These are phyloP conservation scores for Standfussiana lucernea DNA, from an alignment of 2,888 invertebrate species.

Conservation along the genomic window DNA sequence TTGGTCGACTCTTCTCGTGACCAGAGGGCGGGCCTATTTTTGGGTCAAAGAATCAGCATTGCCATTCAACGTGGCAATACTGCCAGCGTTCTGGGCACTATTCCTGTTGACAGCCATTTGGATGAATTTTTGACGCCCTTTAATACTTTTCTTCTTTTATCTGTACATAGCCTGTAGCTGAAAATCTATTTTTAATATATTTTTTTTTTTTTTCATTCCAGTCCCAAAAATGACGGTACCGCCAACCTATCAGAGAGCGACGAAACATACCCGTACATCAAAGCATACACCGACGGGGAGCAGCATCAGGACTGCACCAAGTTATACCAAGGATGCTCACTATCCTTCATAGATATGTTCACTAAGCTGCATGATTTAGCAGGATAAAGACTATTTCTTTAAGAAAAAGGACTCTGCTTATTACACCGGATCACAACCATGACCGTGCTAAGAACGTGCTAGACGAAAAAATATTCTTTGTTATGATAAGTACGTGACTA, in stretches of 20 bases:
- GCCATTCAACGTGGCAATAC: too few species aligned
- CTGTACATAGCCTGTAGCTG: background rate
- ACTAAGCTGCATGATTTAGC: constrained; percentile 74
- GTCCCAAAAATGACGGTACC: constrained; percentile 80
- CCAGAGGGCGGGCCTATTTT: too few species aligned
- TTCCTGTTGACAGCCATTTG: too few species aligned
- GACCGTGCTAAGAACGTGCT: background rate
- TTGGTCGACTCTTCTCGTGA: too few species aligned
- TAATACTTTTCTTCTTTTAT: too few species aligned
- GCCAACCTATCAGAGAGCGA: constrained; percentile 67
- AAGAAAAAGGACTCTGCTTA: background rate
- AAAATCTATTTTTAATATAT: background rate
- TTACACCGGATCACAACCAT: background rate
- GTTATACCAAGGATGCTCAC: constrained; percentile 79
- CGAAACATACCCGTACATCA: constrained; percentile 85
- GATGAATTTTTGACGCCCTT: too few species aligned
- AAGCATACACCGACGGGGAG: constrained; percentile 88
- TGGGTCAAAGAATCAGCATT: too few species aligned
- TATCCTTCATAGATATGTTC: constrained; percentile 87
- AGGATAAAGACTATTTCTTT: constrained; percentile 20
- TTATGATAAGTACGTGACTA: background rate
- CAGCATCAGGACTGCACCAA: constrained; percentile 78
- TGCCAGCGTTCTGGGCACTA: too few species aligned
- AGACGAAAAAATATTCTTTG: background rate
- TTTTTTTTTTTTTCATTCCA: constrained; percentile 69